Conservation (phyloP, 2,888 invertebrate genomes). For the Mongoloraphidia duomilia region DNA sequence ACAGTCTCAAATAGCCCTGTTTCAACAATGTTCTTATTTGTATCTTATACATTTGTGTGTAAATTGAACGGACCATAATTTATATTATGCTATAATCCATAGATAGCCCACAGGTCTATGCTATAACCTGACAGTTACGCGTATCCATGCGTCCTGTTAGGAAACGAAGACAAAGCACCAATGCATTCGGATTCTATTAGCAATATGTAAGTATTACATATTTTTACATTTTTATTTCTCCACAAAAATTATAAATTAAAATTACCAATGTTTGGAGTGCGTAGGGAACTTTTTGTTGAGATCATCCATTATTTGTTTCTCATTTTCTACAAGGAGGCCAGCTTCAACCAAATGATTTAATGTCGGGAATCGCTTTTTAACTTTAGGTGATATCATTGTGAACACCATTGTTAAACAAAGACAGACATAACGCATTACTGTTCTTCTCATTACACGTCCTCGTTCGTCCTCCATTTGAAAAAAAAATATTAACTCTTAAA, state of each 20-base stretch:
- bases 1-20: too few species aligned
- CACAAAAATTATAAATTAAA: constrained; percentile 1
- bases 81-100: too few species aligned
- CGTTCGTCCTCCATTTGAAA: constrained; percentile 50
- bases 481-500: not conserved
- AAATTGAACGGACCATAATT: too few species aligned
- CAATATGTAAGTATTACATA: too few species aligned
- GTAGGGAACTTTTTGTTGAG: constrained; percentile 70
- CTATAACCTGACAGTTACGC: too few species aligned
- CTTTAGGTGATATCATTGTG: constrained; percentile 72
- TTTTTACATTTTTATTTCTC: too few species aligned
- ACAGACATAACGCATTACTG: constrained; percentile 71
- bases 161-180: too few species aligned
- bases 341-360: constrained; percentile 72
- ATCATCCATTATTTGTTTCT: constrained; percentile 61
- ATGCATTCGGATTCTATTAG: too few species aligned
- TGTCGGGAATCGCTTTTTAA: constrained; percentile 79
- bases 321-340: constrained; percentile 68
- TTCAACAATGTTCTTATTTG: too few species aligned
- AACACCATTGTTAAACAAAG: constrained; percentile 78
- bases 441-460: constrained; percentile 66
- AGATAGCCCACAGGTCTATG: too few species aligned
- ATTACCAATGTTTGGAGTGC: constrained; percentile 73
- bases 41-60: too few species aligned
- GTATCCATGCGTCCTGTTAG: too few species aligned